Evolutionary conservation across 1,140 invertebrate species (phyloP).

Genomic region (Lepidurus apus): DNA sequence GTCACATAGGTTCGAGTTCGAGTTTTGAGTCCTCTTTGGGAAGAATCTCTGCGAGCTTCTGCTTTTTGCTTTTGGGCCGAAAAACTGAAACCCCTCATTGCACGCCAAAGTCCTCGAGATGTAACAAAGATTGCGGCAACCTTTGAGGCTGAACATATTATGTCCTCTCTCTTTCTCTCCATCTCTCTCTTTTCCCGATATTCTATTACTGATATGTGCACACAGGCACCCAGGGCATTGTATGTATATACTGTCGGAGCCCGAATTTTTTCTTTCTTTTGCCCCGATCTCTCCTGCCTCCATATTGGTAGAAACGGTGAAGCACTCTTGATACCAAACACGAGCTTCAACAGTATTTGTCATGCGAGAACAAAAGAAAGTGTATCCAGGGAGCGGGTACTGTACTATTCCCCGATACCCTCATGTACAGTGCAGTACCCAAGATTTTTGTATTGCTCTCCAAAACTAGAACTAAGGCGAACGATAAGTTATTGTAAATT

Average conservation of each 20-base stretch:
- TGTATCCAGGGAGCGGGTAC: no score
- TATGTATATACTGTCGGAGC: neutral
- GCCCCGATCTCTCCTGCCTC: neutral
- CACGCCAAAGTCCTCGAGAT: constrained; percentile 12
- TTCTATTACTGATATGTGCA: constrained; percentile 6
- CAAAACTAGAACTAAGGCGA: no score
- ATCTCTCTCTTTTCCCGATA: neutral
- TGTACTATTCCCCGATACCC: no score
- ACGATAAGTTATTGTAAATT: no score
- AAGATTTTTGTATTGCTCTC: no score
- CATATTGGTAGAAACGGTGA: no score
- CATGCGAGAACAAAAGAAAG: no score
- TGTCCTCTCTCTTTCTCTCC: neutral
- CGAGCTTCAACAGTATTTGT: no score
- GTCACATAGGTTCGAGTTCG: neutral
- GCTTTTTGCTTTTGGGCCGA: neutral
- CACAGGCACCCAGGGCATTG: neutral
- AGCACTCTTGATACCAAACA: no score
- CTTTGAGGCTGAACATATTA: constrained; percentile 9
- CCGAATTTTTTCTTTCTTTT: constrained; percentile 5
- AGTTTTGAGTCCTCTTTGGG: neutral
- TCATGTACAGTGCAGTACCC: no score
- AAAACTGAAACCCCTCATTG: neutral
- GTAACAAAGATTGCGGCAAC: constrained; percentile 16
- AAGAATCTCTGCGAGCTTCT: neutral